A percentile compares a stretch with the other conserved stretches of the same genome.
Evolutionary conservation across 2,113 vertebrate genomes (phyloP).

Genomic region (Prunella himalayana): DNA sequence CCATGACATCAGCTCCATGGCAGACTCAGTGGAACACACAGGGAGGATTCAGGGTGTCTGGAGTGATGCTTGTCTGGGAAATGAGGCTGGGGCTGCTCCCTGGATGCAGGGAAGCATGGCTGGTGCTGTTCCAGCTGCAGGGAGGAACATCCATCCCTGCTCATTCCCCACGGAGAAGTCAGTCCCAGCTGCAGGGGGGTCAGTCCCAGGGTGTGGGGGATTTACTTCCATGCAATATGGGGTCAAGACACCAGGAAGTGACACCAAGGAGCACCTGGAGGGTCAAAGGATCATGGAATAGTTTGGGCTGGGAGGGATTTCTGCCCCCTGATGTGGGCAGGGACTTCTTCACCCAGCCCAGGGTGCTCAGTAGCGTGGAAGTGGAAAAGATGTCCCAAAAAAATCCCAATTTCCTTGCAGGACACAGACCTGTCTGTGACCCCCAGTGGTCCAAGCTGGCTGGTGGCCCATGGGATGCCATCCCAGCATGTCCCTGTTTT

Average conservation of each 20-base stretch:
- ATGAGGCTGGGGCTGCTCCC: background rate
- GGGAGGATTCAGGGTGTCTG: background rate
- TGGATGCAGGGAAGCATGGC: background rate
- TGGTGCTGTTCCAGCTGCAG: background rate
- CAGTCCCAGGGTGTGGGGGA: background rate
- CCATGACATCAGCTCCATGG: background rate
- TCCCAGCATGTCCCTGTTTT: background rate
- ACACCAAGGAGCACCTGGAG: background rate
- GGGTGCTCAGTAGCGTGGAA: background rate
- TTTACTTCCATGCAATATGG: accelerated
- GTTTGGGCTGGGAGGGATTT: background rate
- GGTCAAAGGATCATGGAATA: background rate
- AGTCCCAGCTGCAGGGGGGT: background rate
- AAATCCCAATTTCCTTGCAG: background rate
- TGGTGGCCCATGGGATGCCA: background rate
- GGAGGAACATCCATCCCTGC: background rate
- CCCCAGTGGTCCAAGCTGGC: accelerated
- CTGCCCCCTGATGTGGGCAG: background rate
- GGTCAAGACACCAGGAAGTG: background rate
- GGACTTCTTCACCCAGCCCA: background rate
- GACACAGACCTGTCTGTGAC: background rate
- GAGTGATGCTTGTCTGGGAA: background rate
- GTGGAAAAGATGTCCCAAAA: background rate
- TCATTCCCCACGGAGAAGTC: background rate
- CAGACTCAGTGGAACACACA: background rate